phyloP scores from a whole-genome alignment of 2,888 invertebrate genomes.

The Dusona sp. region DNA sequence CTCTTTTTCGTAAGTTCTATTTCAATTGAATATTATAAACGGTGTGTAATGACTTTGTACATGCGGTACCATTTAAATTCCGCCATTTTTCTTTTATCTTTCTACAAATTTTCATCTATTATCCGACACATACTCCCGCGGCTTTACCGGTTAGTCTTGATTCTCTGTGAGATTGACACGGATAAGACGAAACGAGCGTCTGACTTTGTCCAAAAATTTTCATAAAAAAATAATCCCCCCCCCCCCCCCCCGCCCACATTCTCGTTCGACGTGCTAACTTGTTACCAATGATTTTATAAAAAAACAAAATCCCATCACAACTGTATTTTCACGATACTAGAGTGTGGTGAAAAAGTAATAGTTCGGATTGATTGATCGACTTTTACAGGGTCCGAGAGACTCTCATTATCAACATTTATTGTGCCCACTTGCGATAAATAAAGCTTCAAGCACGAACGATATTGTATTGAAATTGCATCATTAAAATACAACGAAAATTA shows the following conservation, averaged over 20 bases:
- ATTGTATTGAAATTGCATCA: not conserved
- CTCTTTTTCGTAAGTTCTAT: slow-evolving; percentile 30
- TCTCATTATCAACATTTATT: not conserved
- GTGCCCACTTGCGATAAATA: not conserved
- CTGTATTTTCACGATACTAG: slow-evolving; percentile 23
- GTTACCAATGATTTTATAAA: not conserved
- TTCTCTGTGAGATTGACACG: slow-evolving; percentile 21
- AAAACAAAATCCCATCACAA: slow-evolving; percentile 20
- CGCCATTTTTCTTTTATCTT: slow-evolving; percentile 17
- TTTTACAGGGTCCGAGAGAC: not conserved
- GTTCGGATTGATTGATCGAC: slow-evolving; percentile 18
- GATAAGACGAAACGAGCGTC: slow-evolving; percentile 20
- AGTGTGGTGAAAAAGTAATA: slow-evolving; percentile 35
- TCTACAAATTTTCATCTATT: slow-evolving; percentile 63
- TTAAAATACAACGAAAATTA: not conserved
- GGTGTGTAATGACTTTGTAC: slow-evolving; percentile 66
- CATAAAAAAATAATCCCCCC: not conserved
- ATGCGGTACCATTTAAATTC: slow-evolving; percentile 50
- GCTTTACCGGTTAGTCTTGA: slow-evolving; percentile 16
- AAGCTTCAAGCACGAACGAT: not conserved
- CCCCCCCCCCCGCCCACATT: not conserved
- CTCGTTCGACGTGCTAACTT: not conserved
- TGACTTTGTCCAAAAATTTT: slow-evolving; percentile 3
- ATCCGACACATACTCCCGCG: not conserved
- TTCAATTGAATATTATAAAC: slow-evolving; percentile 59